Conservation (phyloP, 2,797 vertebrate species). For the Oophaga sylvatica region DNA sequence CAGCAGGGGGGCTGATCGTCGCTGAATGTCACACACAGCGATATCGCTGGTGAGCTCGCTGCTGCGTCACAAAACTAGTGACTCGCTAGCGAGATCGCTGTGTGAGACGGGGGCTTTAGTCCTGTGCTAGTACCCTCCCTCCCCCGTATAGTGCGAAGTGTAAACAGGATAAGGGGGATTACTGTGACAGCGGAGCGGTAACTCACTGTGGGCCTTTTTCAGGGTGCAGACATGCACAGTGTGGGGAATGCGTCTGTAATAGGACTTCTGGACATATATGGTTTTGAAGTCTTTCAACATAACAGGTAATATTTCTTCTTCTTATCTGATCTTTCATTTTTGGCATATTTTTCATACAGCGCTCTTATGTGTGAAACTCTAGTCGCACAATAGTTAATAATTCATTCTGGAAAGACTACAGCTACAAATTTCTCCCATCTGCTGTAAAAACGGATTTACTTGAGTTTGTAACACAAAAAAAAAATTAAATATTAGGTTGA, state of each 20-base stretch:
- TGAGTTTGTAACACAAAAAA: no score
- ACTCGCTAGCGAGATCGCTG: no score
- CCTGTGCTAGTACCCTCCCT: no score
- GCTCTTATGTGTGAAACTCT: neutral
- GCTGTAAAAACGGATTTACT: no score
- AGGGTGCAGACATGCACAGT: conserved; percentile 85
- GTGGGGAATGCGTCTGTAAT: conserved; percentile 86
- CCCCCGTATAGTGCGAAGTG: neutral
- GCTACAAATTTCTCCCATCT: neutral
- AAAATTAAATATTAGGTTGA: no score
- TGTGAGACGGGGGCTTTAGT: neutral
- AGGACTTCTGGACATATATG: conserved; percentile 96
- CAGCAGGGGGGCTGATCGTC: no score
- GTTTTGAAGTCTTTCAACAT: conserved; percentile 96
- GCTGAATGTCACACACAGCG: no score
- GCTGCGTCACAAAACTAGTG: no score
- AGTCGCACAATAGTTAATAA: neutral
- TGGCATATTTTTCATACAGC: neutral
- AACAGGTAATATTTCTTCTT: conserved; percentile 84
- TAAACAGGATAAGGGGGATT: conserved; percentile 19
- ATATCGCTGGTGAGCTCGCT: no score
- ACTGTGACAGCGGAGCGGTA: neutral
- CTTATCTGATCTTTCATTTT: neutral
- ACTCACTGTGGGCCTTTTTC: conserved; percentile 46
- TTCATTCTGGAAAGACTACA: neutral